Base-by-base conservation (phyloP, 1,140 invertebrate species). In the Chironomus striatipennis region DNA sequence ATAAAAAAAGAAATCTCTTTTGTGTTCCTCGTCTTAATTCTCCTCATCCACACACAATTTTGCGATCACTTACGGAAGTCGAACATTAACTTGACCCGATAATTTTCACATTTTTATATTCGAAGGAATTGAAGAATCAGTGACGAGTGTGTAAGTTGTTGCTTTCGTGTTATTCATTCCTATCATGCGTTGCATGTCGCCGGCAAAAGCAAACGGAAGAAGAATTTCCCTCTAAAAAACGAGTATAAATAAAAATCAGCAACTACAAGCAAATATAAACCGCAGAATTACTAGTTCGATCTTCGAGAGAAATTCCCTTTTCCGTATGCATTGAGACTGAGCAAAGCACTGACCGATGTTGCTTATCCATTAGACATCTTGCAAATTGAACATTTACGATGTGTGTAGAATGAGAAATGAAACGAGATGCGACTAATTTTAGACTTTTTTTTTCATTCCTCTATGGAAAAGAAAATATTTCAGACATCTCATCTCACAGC, bases 51-150 rank as follows among this genome's bases (percentile, higher is more conserved):
- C 65, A n/a, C 47, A n/a, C 10, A 57, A 57, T 10, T 57, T 57
- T 21, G 18, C 65, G 17, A 21, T 70, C 20, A 70, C 9, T 57
- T 57, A 57, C 47, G 47, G 47, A 57, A 57, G 47, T 57, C 12
- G 47, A 57, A 57, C 47, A 57, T 57, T 57, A 57, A 57, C 47
- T 57, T 57, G 47, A 57, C 47, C 47, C 47, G 47, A 57, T 57
- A 70, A 70, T 18, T 70, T 70, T 20, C n/a, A n/a, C n/a, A n/a
- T n/a, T n/a, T n/a, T n/a, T n/a, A n/a, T n/a, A n/a, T n/a, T n/a
- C n/a, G n/a, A n/a, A n/a, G n/a, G n/a, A n/a, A n/a, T n/a, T n/a
- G 24, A 34, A 2, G 24, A 34, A 34, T 34, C 24, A 34, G 24
- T 34, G 24, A 34, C 24, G 24, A 34, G 24, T 34, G 24, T 34